These are phyloP conservation scores for Podargus strigoides DNA, from an alignment of 2,797 vertebrate species.

Conservation along the genomic window DNA sequence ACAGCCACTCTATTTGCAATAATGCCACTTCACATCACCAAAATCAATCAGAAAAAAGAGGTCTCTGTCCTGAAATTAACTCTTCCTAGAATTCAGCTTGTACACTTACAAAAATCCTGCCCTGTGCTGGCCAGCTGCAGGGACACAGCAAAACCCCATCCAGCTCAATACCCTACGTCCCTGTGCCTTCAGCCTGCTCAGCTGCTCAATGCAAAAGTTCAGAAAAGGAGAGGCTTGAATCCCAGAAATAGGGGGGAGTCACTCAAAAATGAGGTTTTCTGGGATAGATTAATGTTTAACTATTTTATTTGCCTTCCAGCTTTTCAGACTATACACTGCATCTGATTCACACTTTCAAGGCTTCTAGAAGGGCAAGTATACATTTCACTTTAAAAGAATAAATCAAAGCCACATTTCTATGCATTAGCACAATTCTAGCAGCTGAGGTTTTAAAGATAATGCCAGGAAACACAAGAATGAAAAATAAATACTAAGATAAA, in stretches of 20 bases:
- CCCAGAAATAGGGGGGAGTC: accelerated
- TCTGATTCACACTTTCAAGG: neutral
- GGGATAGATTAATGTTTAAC: accelerated
- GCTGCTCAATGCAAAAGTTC: neutral
- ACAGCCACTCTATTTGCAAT: neutral
- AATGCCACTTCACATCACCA: neutral
- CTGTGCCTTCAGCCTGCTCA: neutral
- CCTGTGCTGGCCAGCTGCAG: too few species aligned
- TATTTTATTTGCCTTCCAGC: neutral
- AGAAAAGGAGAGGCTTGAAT: neutral
- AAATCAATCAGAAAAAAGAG: neutral
- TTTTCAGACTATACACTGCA: neutral
- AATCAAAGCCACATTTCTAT: neutral
- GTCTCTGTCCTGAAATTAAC: neutral
- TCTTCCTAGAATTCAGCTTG: neutral
- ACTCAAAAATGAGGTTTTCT: accelerated
- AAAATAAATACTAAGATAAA: neutral
- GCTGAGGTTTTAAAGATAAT: neutral
- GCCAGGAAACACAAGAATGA: neutral
- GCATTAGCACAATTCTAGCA: neutral
- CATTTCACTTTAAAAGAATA: neutral
- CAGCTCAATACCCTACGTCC: accelerated
- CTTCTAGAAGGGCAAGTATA: neutral
- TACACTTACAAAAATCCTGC: neutral
- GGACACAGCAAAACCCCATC: accelerated